Conservation (phyloP, 2,888 invertebrate species). For the Flexamia atlantica region DNA sequence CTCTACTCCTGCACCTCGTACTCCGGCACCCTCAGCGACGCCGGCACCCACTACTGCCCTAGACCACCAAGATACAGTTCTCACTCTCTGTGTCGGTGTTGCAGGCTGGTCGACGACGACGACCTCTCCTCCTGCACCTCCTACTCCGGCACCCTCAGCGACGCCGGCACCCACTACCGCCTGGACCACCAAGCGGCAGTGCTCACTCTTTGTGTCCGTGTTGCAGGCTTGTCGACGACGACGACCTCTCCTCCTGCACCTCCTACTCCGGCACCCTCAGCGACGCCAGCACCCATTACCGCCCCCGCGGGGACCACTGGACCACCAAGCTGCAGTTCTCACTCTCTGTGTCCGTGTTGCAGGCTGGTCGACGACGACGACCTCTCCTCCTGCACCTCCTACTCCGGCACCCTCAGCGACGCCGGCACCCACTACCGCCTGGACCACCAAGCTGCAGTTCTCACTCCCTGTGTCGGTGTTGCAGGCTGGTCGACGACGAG, state of each 20-base stretch:
- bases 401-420: conserved; percentile 72
- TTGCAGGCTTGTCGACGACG: conserved; percentile 70
- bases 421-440: conserved; percentile 68
- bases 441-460: conserved; percentile 94
- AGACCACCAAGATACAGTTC: too few relatives aligned
- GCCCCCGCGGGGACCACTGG: conserved; percentile 87
- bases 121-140: too few relatives aligned
- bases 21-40: too few relatives aligned
- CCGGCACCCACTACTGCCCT: too few relatives aligned
- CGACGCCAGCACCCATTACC: conserved; percentile 67
- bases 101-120: too few relatives aligned
- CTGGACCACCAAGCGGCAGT: too few relatives aligned
- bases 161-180: too few relatives aligned
- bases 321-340: conserved; percentile 94
- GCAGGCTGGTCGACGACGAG: too few relatives aligned
- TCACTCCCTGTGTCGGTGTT: conserved; percentile 92
- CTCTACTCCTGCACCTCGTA: too few relatives aligned
- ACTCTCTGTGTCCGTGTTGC: conserved; percentile 73
- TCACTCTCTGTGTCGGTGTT: too few relatives aligned
- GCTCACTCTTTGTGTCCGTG: too few relatives aligned
- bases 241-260: conserved; percentile 86
- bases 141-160: too few relatives aligned
- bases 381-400: conserved; percentile 86
- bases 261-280: conserved; percentile 77
- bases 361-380: conserved; percentile 76